These are phyloP conservation scores for Drosophila ohnishii DNA, from an alignment of 1,140 invertebrate species.

Conservation along the genomic window DNA sequence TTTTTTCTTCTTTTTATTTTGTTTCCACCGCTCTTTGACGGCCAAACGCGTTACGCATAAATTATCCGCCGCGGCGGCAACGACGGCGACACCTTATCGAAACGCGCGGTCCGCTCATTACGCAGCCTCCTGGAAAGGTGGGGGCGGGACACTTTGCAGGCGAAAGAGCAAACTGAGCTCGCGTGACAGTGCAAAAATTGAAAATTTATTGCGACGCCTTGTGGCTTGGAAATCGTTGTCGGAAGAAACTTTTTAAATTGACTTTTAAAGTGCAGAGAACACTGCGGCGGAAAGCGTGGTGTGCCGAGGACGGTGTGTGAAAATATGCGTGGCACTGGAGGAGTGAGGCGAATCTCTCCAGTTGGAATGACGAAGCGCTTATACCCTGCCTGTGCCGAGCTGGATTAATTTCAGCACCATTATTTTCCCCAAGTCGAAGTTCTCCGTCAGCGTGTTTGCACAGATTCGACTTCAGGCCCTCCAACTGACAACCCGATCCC, in stretches of 20 bases:
- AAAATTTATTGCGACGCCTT: conserved; percentile 77
- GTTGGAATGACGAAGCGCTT: conserved; percentile 31
- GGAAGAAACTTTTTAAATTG: conserved; percentile 66
- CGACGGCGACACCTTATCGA: conserved; percentile 72
- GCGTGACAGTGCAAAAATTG: conserved; percentile 74
- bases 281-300: conserved; percentile 19
- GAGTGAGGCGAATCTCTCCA: not conserved
- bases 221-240: conserved; percentile 51
- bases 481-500: conserved; percentile 1
- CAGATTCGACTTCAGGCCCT: conserved; percentile 3
- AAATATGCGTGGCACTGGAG: conserved; percentile 13
- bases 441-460: not conserved
- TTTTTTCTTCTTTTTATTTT: conserved; percentile 11
- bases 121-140: conserved; percentile 43
- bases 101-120: conserved; percentile 63
- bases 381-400: not conserved
- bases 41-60: conserved; percentile 75
- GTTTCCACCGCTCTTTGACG: conserved; percentile 16
- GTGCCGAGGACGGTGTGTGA: conserved; percentile 3
- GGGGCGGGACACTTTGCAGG: conserved; percentile 3
- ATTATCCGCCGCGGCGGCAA: conserved; percentile 52
- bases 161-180: conserved; percentile 31
- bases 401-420: conserved; percentile 15
- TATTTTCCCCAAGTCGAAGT: conserved; percentile 2
- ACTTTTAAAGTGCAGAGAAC: conserved; percentile 64